phyloP scores from a whole-genome alignment of 2,113 vertebrate species.

The Dascyllus trimaculatus region DNA sequence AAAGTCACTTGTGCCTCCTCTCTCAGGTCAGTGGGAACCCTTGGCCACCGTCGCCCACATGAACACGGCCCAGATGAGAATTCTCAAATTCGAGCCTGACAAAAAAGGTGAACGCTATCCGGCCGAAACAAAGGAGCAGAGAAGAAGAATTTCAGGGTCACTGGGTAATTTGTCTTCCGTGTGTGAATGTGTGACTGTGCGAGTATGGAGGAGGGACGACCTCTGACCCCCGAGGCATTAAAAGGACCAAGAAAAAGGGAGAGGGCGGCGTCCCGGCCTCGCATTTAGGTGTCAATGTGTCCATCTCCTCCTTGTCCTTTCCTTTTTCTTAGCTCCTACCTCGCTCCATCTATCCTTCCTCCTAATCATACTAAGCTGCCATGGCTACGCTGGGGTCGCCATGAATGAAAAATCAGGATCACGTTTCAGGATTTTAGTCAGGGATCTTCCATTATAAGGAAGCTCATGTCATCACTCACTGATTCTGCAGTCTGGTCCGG shows the following conservation, averaged over 20 bases:
- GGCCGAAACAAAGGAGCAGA: conserved; percentile 68
- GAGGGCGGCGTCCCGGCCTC: conserved; percentile 64
- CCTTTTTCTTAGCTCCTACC: conserved; percentile 9
- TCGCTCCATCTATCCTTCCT: conserved; percentile 20
- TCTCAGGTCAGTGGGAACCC: conserved; percentile 6
- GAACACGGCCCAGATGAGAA: conserved; percentile 54
- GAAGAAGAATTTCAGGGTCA: conserved; percentile 79
- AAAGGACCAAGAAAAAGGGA: conserved; percentile 61
- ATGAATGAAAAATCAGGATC: neutral
- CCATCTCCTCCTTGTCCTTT: conserved; percentile 42
- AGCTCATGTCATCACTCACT: conserved; percentile 87
- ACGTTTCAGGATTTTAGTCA: too few relatives aligned
- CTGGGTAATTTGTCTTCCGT: conserved; percentile 82
- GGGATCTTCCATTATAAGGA: neutral
- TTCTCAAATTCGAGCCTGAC: conserved; percentile 59
- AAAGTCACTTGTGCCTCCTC: neutral
- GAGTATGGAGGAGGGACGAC: conserved; percentile 79
- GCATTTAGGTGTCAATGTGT: conserved; percentile 74
- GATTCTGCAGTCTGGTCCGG: conserved; percentile 96
- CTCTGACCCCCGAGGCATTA: conserved; percentile 76
- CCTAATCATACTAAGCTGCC: conserved; percentile 3
- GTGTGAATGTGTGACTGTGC: conserved; percentile 70
- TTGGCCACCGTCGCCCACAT: conserved; percentile 50
- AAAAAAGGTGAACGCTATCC: conserved; percentile 71
- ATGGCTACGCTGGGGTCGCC: neutral